Evolutionary conservation across 2,888 invertebrate genomes (phyloP).

Genomic region (Merodon equestris): DNA sequence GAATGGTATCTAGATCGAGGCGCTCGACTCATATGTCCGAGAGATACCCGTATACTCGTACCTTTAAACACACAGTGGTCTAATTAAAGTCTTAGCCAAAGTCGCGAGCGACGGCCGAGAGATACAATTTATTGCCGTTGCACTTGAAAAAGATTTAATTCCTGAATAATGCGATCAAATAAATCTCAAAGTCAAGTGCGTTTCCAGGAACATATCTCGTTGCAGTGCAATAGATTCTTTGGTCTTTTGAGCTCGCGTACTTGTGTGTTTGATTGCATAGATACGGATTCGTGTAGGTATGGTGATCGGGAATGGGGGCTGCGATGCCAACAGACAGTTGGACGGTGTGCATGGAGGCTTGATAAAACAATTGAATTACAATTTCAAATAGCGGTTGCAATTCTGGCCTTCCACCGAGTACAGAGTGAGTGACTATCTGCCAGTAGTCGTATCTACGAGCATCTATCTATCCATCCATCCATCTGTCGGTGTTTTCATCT

Average conservation of each 20-base stretch:
- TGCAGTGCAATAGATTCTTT: background rate
- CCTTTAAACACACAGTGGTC: conserved; percentile 32
- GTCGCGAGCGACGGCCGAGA: background rate
- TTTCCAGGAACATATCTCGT: conserved; percentile 46
- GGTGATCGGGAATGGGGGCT: too few relatives aligned
- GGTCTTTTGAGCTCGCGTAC: too few relatives aligned
- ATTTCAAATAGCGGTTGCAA: conserved; percentile 68
- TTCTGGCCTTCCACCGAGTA: conserved; percentile 38
- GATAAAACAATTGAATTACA: conserved; percentile 67
- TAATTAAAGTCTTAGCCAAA: conserved; percentile 51
- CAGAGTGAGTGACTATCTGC: conserved; percentile 10
- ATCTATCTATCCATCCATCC: conserved; percentile 12
- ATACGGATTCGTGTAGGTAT: too few relatives aligned
- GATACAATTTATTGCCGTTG: conserved; percentile 60
- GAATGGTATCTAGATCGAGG: conserved; percentile 44
- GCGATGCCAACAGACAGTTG: conserved; percentile 14
- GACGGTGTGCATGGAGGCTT: conserved; percentile 30
- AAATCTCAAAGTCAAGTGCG: conserved; percentile 67
- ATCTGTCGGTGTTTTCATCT: conserved; percentile 4
- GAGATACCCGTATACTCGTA: too few relatives aligned
- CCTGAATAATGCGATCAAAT: conserved; percentile 66
- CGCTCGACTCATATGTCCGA: background rate
- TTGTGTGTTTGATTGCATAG: too few relatives aligned
- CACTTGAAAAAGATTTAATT: conserved; percentile 56
- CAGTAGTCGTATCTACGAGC: too few relatives aligned